These are phyloP conservation scores for Philaethria dido DNA, from an alignment of 2,888 invertebrate genomes.

Conservation along the genomic window DNA sequence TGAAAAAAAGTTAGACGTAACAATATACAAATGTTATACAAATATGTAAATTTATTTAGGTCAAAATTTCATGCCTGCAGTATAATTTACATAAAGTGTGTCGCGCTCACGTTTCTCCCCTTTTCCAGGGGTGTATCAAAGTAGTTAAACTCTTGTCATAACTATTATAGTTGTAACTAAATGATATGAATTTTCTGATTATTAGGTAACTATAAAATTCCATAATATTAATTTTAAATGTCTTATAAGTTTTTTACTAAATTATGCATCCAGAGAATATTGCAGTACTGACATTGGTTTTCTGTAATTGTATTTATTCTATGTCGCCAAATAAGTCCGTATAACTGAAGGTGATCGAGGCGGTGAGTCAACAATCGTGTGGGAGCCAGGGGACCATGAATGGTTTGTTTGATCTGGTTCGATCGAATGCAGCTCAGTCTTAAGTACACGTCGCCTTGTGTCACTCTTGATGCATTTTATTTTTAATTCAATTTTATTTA, in stretches of 20 bases:
- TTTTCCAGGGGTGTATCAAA: slow-evolving; percentile 29
- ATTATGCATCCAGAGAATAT: slow-evolving; percentile 24
- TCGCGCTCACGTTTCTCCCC: slow-evolving; percentile 53
- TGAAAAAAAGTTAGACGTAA: not conserved
- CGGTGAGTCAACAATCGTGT: slow-evolving; percentile 70
- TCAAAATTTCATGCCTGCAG: slow-evolving; percentile 48
- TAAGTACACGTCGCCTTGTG: slow-evolving; percentile 56
- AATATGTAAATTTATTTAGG: slow-evolving; percentile 32
- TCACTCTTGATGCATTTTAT: slow-evolving; percentile 38
- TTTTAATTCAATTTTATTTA: slow-evolving; percentile 1
- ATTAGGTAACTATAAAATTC: not conserved
- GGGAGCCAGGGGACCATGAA: slow-evolving; percentile 66
- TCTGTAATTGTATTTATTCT: slow-evolving; percentile 67
- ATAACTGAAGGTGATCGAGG: slow-evolving; percentile 76
- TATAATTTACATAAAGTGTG: slow-evolving; percentile 67
- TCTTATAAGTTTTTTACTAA: not conserved
- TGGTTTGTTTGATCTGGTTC: slow-evolving; percentile 54
- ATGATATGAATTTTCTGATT: slow-evolving; percentile 19
- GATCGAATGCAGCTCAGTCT: slow-evolving; percentile 63
- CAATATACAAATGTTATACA: not conserved
- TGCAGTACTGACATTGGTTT: slow-evolving; percentile 61
- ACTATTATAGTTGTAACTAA: slow-evolving; percentile 6
- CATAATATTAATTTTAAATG: too few relatives aligned
- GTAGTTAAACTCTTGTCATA: slow-evolving; percentile 29
- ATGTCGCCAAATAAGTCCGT: slow-evolving; percentile 81